Conservation (phyloP, 2,113 vertebrate genomes). For the Sisor rabdophorus region DNA sequence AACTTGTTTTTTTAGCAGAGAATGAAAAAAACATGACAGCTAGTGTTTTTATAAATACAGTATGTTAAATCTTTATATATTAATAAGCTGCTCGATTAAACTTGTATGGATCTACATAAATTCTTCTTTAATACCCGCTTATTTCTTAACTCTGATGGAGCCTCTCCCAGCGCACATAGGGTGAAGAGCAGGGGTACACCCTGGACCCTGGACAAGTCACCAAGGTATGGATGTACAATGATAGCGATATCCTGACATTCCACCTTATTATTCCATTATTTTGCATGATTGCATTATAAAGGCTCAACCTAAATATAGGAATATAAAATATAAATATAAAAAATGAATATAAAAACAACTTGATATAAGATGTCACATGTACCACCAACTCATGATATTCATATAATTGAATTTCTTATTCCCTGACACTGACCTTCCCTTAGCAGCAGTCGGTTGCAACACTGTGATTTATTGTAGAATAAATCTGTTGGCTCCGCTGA, state of each 20-base stretch:
- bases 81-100: not conserved
- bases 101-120: not conserved
- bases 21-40: not conserved
- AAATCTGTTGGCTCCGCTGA: slow-evolving; percentile 67
- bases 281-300: too few species aligned
- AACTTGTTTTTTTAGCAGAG: slow-evolving; percentile 16
- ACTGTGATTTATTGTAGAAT: slow-evolving; percentile 70
- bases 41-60: not conserved
- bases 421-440: slow-evolving; percentile 64
- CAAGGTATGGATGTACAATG: too few species aligned
- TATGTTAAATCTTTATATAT: not conserved
- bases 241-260: too few species aligned
- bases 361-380: not conserved
- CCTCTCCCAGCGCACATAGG: too few species aligned
- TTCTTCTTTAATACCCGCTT: too few species aligned
- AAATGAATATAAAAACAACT: too few species aligned
- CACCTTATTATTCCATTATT: too few species aligned
- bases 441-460: slow-evolving; percentile 58
- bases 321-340: too few species aligned
- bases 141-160: too few species aligned
- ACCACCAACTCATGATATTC: slow-evolving; percentile 13
- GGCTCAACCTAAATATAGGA: too few species aligned
- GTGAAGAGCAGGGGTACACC: too few species aligned
- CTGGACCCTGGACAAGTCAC: too few species aligned
- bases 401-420: slow-evolving; percentile 59